A percentile compares a stretch with the other conserved stretches of the same genome.
These are phyloP conservation scores for Andricus grossulariae DNA, from an alignment of 1,140 invertebrate species.

Conservation along the genomic window DNA sequence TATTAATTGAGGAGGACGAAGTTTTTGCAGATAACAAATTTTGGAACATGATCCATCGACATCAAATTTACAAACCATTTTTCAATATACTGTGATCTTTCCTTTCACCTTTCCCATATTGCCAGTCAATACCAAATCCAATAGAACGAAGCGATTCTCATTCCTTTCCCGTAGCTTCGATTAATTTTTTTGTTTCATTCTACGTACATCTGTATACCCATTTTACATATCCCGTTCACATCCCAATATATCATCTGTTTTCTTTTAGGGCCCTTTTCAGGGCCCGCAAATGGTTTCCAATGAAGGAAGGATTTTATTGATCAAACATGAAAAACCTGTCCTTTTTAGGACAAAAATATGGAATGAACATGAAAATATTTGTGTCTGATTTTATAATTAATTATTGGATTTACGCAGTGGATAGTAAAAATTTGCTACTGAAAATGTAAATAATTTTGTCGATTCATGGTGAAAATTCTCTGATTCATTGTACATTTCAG, in stretches of 20 bases:
- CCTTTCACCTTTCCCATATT: not conserved
- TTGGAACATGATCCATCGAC: conserved; percentile 2
- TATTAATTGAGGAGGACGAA: not conserved
- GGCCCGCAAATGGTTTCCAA: conserved; percentile 69
- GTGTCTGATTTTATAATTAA: not conserved
- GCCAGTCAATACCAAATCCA: not conserved
- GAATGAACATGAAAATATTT: not conserved
- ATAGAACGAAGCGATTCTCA: not conserved
- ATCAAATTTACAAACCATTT: conserved; percentile 16
- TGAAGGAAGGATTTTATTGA: conserved; percentile 48
- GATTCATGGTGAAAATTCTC: too few species aligned
- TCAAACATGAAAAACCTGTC: conserved; percentile 53
- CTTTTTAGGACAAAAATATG: conserved; percentile 59
- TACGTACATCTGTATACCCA: conserved; percentile 7
- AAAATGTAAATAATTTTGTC: not conserved
- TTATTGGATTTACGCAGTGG: not conserved
- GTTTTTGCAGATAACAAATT: conserved; percentile 32
- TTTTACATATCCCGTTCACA: conserved; percentile 22
- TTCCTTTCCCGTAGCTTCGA: conserved; percentile 34
- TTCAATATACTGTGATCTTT: conserved; percentile 20
- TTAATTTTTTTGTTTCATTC: conserved; percentile 12
- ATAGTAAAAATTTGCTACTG: not conserved
- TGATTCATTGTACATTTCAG: conserved; percentile 31
- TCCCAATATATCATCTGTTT: conserved; percentile 46
- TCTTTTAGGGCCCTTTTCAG: conserved; percentile 71